Evolutionary conservation across 2,888 invertebrate species (phyloP), one percentile per base, ranked within the genome.

Genomic region (Microctonus hyperodae): DNA sequence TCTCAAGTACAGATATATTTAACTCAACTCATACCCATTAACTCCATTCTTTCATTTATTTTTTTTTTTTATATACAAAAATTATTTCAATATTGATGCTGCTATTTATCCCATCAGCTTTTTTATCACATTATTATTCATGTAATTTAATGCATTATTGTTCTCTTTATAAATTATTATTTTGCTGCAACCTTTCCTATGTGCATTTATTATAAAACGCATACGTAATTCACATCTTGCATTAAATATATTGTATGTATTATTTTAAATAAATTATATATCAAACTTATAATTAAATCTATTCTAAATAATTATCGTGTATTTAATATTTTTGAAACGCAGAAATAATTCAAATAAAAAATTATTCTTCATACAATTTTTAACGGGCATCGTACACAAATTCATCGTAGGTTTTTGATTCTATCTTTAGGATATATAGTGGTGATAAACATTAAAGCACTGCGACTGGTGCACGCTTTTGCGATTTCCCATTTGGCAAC

Each of bases 391-490:
- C 28, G 23, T 23, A 56, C 44, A 53, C 25, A n/a, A n/a, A n/a
- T 23, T 66, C 48, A 61, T 55, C 25, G 50, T 16, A 20, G 31
- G n/a, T 16, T 60, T 44, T 22, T 31, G 55, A 60, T 56, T 50
- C 40, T 40, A 65, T 62, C 16, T 65, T 62, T 57, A 57, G 51
- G 50, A 13, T 28, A 40, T 64, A 64, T 63, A 48, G n/a, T 5
- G 11, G 11, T 37, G 37, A 37, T 40, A 11, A 37, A 37, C 57
- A 57, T 37, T 58, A 23, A 58, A 25, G 11, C 37, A 37, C 3
- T 11, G 23, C 20, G 40, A 58, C 13, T 37, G 58, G 58, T 25
- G 40, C 37, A 25, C 23, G 40, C 23, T 58, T 37, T 13, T 13
- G 7, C 7, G 23, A 23, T 13, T n/a, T 2, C 9, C 4, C 6